A percentile compares a stretch with the other conserved stretches of the same genome.
phyloP scores from a whole-genome alignment of 2,113 vertebrate genomes.

The Lepidothrix coronata region DNA sequence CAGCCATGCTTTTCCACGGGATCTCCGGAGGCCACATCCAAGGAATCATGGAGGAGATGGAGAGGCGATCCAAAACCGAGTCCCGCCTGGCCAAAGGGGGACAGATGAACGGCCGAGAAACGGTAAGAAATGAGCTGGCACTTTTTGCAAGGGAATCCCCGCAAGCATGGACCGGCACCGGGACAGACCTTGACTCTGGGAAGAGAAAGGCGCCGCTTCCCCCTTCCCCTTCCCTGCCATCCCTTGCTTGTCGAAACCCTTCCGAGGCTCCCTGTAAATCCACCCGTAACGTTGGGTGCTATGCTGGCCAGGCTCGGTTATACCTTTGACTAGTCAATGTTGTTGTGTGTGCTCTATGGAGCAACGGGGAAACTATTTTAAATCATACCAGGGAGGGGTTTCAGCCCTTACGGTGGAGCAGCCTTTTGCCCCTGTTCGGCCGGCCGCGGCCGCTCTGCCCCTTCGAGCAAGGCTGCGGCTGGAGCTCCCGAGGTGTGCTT shows the following conservation, averaged over 20 bases:
- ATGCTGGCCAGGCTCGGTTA: neutral
- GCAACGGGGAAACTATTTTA: neutral
- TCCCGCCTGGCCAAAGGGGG: slow-evolving; percentile 93
- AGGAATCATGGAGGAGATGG: slow-evolving; percentile 99
- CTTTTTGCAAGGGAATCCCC: neutral
- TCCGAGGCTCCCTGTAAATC: neutral
- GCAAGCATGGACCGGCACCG: neutral
- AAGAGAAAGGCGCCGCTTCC: neutral
- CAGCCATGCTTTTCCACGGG: slow-evolving; percentile 99
- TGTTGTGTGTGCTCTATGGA: neutral
- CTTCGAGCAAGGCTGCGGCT: neutral
- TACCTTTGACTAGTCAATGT: neutral
- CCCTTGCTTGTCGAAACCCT: neutral
- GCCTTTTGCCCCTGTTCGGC: neutral
- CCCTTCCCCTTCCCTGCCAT: neutral
- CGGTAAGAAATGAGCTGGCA: slow-evolving; percentile 80
- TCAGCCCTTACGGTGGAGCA: neutral
- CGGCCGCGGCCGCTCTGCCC: neutral
- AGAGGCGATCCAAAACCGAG: slow-evolving; percentile 93
- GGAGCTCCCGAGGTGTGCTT: neutral
- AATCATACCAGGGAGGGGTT: neutral
- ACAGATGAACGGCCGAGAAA: slow-evolving; percentile 95
- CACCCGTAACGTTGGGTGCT: neutral
- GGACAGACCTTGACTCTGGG: neutral
- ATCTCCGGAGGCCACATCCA: slow-evolving; percentile 99